Evolutionary conservation across 2,113 vertebrate genomes (phyloP).

Genomic region (Oceanites oceanicus): DNA sequence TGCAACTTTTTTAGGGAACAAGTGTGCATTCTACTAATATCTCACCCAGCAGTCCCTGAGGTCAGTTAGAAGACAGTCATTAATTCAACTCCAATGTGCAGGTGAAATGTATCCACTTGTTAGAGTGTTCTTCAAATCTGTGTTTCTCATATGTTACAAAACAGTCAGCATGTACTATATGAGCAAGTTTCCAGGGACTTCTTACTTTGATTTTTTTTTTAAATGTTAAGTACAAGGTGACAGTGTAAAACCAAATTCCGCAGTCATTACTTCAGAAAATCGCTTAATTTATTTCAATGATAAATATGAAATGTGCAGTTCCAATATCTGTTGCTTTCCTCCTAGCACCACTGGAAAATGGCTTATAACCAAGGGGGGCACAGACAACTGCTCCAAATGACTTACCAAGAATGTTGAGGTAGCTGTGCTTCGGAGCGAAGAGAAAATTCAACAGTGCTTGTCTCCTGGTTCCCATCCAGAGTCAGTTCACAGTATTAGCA

Average conservation of each 20-base stretch:
- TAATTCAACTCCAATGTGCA: not conserved
- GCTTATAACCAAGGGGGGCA: not conserved
- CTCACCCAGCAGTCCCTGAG: not conserved
- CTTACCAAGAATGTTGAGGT: not conserved
- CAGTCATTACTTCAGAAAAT: not conserved
- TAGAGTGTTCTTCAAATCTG: not conserved
- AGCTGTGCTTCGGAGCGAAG: not conserved
- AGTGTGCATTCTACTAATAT: not conserved
- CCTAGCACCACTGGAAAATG: not conserved
- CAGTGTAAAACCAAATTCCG: not conserved
- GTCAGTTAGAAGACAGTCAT: not conserved
- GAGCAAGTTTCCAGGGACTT: not conserved
- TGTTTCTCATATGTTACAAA: not conserved
- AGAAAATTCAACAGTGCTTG: not conserved
- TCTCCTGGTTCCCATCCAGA: not conserved
- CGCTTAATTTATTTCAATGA: not conserved
- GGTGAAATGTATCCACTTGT: not conserved
- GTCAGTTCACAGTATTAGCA: not conserved
- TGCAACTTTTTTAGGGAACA: not conserved
- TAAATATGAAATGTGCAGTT: not conserved
- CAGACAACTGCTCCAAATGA: not conserved
- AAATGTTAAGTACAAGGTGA: not conserved
- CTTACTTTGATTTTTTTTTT: not conserved
- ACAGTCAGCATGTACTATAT: not conserved
- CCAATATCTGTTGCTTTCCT: not conserved